phyloP scores from a whole-genome alignment of 2,888 invertebrate genomes.

The Prosopocoilus inquinatus region DNA sequence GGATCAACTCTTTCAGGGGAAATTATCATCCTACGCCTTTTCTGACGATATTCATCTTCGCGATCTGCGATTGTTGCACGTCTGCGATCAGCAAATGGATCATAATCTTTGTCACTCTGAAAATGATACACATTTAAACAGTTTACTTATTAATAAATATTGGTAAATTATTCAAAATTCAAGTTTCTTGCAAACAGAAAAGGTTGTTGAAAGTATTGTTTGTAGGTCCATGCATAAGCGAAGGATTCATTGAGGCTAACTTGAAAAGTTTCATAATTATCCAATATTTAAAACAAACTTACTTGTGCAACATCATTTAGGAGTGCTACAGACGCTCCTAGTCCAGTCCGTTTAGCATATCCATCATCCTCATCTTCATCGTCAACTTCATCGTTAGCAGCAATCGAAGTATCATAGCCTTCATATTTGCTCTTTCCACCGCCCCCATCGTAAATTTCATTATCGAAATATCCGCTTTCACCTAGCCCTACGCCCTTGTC shows the following conservation, averaged over 20 bases:
- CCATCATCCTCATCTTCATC: conserved; percentile 88
- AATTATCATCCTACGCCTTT: conserved; percentile 86
- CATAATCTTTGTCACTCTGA: conserved; percentile 87
- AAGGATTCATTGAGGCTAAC: no score
- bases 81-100: conserved; percentile 91
- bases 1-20: conserved; percentile 97
- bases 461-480: conserved; percentile 83
- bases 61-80: conserved; percentile 91
- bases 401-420: conserved; percentile 95
- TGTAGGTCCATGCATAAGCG: no score
- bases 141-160: no score
- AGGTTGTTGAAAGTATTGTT: no score
- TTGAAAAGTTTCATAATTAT: no score
- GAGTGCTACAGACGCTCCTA: conserved; percentile 79
- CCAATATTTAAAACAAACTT: conserved; percentile 33
- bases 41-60: conserved; percentile 95
- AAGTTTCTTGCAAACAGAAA: no score
- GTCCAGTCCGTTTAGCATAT: conserved; percentile 71
- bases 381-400: conserved; percentile 93
- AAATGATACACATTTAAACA: conserved; percentile 2
- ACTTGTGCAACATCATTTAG: conserved; percentile 90
- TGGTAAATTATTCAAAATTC: no score
- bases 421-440: conserved; percentile 77
- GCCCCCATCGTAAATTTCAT: conserved; percentile 86
- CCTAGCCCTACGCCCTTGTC: conserved; percentile 83